A percentile compares a stretch with the other conserved stretches of the same genome.
Evolutionary conservation across 1,140 invertebrate genomes (phyloP).

Genomic region (Idris sp.): DNA sequence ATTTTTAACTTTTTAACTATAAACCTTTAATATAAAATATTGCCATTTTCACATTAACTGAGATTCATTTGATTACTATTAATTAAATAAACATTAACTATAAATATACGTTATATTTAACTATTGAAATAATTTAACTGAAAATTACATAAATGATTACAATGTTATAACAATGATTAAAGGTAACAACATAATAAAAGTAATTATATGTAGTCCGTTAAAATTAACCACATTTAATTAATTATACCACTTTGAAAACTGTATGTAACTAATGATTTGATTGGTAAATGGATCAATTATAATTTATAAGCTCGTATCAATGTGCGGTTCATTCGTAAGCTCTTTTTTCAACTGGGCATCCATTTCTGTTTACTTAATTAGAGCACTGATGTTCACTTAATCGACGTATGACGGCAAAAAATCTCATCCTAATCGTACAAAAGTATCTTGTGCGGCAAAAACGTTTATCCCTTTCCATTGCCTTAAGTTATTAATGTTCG

Average conservation of each 20-base stretch:
- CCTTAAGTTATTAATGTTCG: constrained; percentile 3
- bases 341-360: constrained; percentile 4
- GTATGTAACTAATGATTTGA: constrained; percentile 41
- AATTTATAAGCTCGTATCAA: constrained; percentile 24
- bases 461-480: neutral
- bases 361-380: constrained; percentile 15
- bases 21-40: no score
- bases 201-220: neutral
- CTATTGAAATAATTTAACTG: no score
- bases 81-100: no score
- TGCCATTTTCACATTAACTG: no score
- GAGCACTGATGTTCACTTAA: constrained; percentile 8
- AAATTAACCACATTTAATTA: constrained; percentile 37
- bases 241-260: constrained; percentile 43
- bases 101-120: no score
- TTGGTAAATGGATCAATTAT: constrained; percentile 40
- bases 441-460: constrained; percentile 5
- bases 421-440: constrained; percentile 1
- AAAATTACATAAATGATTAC: constrained; percentile 10
- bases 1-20: no score
- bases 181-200: constrained; percentile 3
- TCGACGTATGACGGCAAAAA: constrained; percentile 15
- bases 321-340: neutral
- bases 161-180: constrained; percentile 4
- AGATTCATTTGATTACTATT: no score